phyloP scores from a whole-genome alignment of 2,113 vertebrate genomes.

The Terrapene triunguis region DNA sequence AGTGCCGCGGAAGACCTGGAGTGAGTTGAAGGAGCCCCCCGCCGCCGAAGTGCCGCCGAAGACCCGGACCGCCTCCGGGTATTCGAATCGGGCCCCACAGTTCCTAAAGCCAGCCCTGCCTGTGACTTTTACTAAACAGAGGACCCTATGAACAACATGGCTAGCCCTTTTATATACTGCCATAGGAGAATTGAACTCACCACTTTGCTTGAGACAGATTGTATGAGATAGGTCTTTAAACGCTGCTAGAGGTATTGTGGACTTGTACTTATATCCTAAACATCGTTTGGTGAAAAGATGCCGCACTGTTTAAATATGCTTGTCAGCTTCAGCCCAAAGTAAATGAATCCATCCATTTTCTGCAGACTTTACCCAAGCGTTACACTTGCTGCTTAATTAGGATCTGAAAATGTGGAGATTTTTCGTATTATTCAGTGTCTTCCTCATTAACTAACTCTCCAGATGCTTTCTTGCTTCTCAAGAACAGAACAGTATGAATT shows the following conservation, averaged over 20 bases:
- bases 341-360: constrained; percentile 60
- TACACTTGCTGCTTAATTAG: constrained; percentile 26
- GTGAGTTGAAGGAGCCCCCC: too few relatives aligned
- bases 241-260: background rate
- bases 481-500: constrained; percentile 29
- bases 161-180: fast-evolving
- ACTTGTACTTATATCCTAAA: background rate
- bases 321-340: background rate
- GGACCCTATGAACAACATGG: background rate
- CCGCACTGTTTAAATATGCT: constrained; percentile 21
- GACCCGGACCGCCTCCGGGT: too few relatives aligned
- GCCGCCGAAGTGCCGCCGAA: too few relatives aligned
- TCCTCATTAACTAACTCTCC: constrained; percentile 34
- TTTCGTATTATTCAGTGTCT: constrained; percentile 20
- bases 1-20: too few relatives aligned
- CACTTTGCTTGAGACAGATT: background rate
- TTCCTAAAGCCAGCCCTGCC: background rate
- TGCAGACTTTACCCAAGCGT: constrained; percentile 4
- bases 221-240: background rate
- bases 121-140: background rate
- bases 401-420: constrained; percentile 16
- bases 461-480: constrained; percentile 37
- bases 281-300: background rate
- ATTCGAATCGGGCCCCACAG: too few relatives aligned
- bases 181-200: background rate